These are phyloP conservation scores for Berghia stephanieae DNA, from an alignment of 1,140 invertebrate species.

Conservation along the genomic window DNA sequence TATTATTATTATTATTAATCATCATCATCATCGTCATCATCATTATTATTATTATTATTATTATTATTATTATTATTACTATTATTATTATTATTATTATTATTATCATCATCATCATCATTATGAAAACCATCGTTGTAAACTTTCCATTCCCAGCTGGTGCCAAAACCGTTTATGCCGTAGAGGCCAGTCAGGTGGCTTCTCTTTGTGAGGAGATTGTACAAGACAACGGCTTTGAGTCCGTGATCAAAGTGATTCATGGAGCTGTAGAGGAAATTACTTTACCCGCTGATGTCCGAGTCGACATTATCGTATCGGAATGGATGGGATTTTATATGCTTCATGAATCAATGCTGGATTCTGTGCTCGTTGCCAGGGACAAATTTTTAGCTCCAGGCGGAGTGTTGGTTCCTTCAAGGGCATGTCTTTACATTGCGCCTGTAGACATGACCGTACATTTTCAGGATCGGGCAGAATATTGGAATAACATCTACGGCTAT, in stretches of 20 bases:
- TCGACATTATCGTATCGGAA: constrained; percentile 66
- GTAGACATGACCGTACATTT: constrained; percentile 51
- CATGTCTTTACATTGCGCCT: constrained; percentile 51
- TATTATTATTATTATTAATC: too few species aligned
- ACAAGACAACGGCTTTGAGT: constrained; percentile 55
- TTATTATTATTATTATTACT: too few species aligned
- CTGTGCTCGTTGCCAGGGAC: constrained; percentile 63
- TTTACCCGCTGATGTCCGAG: constrained; percentile 46
- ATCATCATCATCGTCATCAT: too few species aligned
- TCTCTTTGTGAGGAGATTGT: constrained; percentile 50
- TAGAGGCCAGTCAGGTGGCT: constrained; percentile 56
- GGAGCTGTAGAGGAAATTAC: constrained; percentile 56
- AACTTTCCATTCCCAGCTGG: constrained; percentile 73
- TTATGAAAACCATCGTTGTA: too few species aligned
- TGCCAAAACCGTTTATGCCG: constrained; percentile 63
- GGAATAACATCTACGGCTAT: constrained; percentile 61
- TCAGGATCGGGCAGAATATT: constrained; percentile 54
- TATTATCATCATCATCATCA: too few species aligned
- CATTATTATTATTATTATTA: too few species aligned
- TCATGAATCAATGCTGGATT: constrained; percentile 67
- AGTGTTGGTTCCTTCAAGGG: constrained; percentile 55
- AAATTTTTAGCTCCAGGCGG: constrained; percentile 57
- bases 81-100: too few species aligned
- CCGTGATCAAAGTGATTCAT: constrained; percentile 62
- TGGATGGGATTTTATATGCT: constrained; percentile 68